These are phyloP conservation scores for Malurus leucopterus DNA, from an alignment of 2,797 vertebrate species.

Conservation along the genomic window DNA sequence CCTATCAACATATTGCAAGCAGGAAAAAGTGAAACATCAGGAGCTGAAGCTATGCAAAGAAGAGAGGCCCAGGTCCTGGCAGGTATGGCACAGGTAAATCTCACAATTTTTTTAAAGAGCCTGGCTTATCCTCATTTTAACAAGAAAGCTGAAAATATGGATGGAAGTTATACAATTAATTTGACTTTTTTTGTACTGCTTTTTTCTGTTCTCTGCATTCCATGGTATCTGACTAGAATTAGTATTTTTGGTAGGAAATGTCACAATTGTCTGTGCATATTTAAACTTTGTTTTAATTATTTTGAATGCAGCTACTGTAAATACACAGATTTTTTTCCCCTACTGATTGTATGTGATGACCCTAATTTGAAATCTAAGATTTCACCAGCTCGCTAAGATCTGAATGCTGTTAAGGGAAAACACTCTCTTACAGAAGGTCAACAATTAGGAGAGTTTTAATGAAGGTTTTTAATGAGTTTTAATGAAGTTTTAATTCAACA, in stretches of 20 bases:
- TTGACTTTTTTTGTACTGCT: background rate
- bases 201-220: background rate
- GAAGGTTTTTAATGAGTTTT: background rate
- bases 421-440: background rate
- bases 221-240: background rate
- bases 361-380: background rate
- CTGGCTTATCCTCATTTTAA: background rate
- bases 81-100: background rate
- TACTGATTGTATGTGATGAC: background rate
- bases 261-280: background rate
- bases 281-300: background rate
- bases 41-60: background rate
- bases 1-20: background rate
- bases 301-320: background rate
- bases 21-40: background rate
- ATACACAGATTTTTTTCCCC: background rate
- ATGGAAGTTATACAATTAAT: background rate
- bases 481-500: background rate
- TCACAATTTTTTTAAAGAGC: background rate
- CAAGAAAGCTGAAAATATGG: background rate
- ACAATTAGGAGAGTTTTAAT: background rate
- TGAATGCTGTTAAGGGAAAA: background rate
- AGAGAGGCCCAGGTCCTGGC: background rate
- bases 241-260: background rate
- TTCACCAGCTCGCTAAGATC: background rate